Evolutionary conservation across 2,113 vertebrate species (phyloP).

Genomic region (Phrynosoma platyrhinos): DNA sequence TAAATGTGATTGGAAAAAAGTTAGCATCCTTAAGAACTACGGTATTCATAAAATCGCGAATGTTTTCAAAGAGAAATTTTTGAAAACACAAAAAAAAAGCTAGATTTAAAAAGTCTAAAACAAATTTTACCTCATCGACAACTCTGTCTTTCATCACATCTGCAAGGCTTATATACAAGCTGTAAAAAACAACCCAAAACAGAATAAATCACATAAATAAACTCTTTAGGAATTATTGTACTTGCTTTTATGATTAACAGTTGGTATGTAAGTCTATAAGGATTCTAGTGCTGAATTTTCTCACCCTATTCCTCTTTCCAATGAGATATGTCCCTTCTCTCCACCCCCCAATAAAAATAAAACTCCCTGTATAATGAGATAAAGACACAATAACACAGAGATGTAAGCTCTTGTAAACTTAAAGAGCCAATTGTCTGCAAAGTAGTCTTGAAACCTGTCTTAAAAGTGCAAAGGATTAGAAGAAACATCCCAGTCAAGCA

Average conservation of each 20-base stretch:
- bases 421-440: background rate
- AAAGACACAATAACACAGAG: background rate
- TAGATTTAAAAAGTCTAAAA: background rate
- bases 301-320: background rate
- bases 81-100: background rate
- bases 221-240: background rate
- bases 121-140: constrained; percentile 87
- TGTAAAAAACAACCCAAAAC: constrained; percentile 64
- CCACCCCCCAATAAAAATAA: background rate
- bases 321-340: background rate
- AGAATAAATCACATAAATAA: constrained; percentile 4
- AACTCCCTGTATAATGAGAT: background rate
- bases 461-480: background rate
- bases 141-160: constrained; percentile 87
- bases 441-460: background rate
- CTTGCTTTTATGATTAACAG: background rate
- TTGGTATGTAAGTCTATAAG: background rate
- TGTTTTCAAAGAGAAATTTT: background rate
- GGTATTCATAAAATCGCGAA: background rate
- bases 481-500: no score
- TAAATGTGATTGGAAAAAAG: background rate
- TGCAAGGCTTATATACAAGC: constrained; percentile 86
- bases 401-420: background rate
- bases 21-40: background rate
- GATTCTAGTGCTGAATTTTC: background rate